phyloP scores from a whole-genome alignment of 2,888 invertebrate genomes.

The Saturnia japonica region DNA sequence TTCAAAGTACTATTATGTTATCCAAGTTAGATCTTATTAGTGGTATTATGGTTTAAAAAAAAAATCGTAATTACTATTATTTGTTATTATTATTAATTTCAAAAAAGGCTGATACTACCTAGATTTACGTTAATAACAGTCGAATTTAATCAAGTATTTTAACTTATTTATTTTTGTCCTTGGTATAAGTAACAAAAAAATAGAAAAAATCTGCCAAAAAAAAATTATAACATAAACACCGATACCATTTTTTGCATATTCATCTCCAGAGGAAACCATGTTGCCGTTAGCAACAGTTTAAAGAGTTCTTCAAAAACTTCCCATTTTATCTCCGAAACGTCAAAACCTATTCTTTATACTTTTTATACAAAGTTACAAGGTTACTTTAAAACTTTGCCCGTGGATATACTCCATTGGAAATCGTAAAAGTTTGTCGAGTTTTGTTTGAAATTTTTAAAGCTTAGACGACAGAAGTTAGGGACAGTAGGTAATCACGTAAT shows the following conservation, averaged over 20 bases:
- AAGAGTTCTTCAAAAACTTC: conserved; percentile 11
- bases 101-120: no score
- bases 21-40: neutral
- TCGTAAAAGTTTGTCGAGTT: conserved; percentile 32
- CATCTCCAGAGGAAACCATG: neutral
- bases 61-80: neutral
- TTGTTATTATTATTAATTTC: no score
- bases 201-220: no score
- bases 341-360: conserved; percentile 34
- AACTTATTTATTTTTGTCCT: neutral
- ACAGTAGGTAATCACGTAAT: conserved; percentile 21
- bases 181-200: no score
- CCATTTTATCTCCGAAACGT: conserved; percentile 29
- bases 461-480: conserved; percentile 18
- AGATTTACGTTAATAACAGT: no score
- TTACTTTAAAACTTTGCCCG: conserved; percentile 41
- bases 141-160: neutral
- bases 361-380: conserved; percentile 42
- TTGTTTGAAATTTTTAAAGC: conserved; percentile 26
- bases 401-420: conserved; percentile 40
- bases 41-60: neutral
- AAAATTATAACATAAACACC: neutral
- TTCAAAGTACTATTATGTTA: neutral
- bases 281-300: conserved; percentile 12
- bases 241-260: neutral